A percentile compares a stretch with the other conserved stretches of the same genome.
Conservation (phyloP, 2,113 vertebrate species). For the Bambusicola thoracicus region DNA sequence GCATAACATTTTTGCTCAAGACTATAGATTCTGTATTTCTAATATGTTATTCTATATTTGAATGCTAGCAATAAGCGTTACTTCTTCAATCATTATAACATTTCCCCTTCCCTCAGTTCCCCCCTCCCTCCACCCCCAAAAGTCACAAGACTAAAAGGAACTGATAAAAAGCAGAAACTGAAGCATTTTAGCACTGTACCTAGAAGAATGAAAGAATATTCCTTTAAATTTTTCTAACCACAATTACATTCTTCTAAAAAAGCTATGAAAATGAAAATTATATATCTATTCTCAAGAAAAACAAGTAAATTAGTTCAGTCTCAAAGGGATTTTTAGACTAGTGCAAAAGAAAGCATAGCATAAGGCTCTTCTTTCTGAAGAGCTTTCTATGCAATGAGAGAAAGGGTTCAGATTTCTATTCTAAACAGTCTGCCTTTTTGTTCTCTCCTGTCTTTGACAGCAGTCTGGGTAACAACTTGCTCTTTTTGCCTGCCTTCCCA, state of each 20-base stretch:
- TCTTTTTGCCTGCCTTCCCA: background rate
- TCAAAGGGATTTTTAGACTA: background rate
- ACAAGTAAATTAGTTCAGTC: background rate
- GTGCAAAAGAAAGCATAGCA: background rate
- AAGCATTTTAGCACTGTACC: background rate
- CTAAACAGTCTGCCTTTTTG: background rate
- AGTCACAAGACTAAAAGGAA: fast-evolving
- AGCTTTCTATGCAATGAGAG: background rate
- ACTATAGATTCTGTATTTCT: background rate
- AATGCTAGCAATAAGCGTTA: background rate
- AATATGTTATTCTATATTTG: background rate
- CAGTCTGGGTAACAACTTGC: fast-evolving
- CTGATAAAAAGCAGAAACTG: background rate
- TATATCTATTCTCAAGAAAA: background rate
- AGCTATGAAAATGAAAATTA: background rate
- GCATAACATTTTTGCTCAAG: background rate
- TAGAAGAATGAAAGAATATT: background rate
- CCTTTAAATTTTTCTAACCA: background rate
- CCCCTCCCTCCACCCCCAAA: background rate
- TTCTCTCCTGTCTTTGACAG: background rate
- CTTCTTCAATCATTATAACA: background rate
- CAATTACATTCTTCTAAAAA: background rate
- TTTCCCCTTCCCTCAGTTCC: background rate
- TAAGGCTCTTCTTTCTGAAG: background rate
- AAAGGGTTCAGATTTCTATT: background rate